These are phyloP conservation scores for Thalassoma bifasciatum DNA, from an alignment of 2,113 vertebrate genomes.

Conservation along the genomic window DNA sequence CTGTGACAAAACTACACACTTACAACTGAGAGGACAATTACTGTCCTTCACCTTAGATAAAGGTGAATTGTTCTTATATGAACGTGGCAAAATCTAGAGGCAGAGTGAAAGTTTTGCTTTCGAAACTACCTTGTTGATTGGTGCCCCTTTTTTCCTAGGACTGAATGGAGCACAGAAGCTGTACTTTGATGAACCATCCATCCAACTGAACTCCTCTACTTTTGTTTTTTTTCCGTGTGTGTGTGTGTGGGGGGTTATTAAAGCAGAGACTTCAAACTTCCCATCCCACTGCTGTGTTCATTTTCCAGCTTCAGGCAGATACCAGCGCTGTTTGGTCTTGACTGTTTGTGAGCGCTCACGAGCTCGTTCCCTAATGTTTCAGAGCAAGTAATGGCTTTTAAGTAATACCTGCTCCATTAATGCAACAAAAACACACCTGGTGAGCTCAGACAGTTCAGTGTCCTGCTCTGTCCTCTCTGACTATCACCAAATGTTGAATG, in stretches of 20 bases:
- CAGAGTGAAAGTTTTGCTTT: too few relatives aligned
- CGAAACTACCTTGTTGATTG: neutral
- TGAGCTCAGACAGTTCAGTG: neutral
- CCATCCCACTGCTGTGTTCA: too few relatives aligned
- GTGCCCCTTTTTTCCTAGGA: neutral
- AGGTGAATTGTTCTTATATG: neutral
- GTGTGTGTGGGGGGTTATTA: too few relatives aligned
- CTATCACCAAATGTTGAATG: conserved; percentile 24
- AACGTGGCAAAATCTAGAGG: neutral
- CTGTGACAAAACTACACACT: conserved; percentile 1
- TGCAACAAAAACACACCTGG: neutral
- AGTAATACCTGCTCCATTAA: neutral
- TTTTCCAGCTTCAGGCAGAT: too few relatives aligned
- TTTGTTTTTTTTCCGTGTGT: too few relatives aligned
- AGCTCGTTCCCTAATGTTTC: neutral
- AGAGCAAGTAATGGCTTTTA: neutral
- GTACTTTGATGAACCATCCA: too few relatives aligned
- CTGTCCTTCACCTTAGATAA: neutral
- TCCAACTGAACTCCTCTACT: too few relatives aligned
- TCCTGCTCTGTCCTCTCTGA: conserved; percentile 9
- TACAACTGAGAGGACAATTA: neutral
- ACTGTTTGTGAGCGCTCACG: conserved; percentile 9
- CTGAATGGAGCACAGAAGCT: neutral
- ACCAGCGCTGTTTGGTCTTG: neutral
- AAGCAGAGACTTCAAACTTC: too few relatives aligned